Base-by-base conservation (phyloP, 2,113 vertebrate genomes). In the Hippocampus comes region DNA sequence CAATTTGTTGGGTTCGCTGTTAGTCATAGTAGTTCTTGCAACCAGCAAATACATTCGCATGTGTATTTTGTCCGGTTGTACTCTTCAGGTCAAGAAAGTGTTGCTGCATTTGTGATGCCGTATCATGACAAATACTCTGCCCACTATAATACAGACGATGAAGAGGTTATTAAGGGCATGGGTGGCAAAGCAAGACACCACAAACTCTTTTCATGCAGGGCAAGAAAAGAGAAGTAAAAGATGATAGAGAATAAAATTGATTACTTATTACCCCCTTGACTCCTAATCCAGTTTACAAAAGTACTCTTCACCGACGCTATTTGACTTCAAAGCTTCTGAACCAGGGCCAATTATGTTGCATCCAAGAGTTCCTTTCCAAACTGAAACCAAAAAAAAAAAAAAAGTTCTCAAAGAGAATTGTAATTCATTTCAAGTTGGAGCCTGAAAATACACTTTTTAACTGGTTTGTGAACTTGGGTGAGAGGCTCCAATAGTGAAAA, bases 241-340 rank as follows among this genome's bases (percentile, higher is more conserved):
- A 75, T 81, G 73, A 77, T 68, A 68, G 76, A 81, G 81, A 74
- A 81, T 79, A 71, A 74, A 83, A 78, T 60, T 76, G 85, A 89
- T 88, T 82, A 81, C 70, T 72, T 84, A 84, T 83, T 88, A 86
- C 80, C 82, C 83, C 80, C 77, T 87, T 83, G 71, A 91, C 86
- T 88, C 77, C 69, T 83, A 87, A 90, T 89, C 87, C 86, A 88
- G 83, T 87, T 87, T 88, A 86, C 80, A 83, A 84, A 84, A 81
- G 85, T 87, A 43, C 61, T 82, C 80, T 78, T 87, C 86, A 82
- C 80, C 78, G 82, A 84, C 75, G 84, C 84, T 89, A 89, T 91
- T 90, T 89, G 57, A 91, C 89, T 85, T 91, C 86, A 91, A 91
- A 90, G 86, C 79, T 85, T 87, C 72, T 83, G 85, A 85, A 79